These are phyloP conservation scores for Tipula vernalis DNA, from an alignment of 2,888 invertebrate genomes.

Conservation along the genomic window DNA sequence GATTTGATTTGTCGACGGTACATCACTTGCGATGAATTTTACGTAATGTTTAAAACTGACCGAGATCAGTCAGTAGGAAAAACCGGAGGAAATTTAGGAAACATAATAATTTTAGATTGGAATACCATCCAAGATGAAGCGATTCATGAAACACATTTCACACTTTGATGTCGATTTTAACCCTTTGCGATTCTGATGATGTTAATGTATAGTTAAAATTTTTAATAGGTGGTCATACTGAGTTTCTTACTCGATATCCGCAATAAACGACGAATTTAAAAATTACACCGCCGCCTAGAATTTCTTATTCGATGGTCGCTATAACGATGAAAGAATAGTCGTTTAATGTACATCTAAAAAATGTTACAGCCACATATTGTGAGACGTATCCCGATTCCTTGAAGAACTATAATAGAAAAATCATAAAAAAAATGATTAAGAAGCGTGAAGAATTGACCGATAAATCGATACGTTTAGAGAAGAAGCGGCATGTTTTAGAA, in stretches of 20 bases:
- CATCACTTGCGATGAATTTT: background rate
- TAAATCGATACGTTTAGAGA: constrained; percentile 43
- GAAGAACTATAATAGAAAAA: constrained; percentile 37
- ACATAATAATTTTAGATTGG: background rate
- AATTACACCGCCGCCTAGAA: constrained; percentile 39
- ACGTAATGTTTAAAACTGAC: background rate
- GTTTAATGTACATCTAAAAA: constrained; percentile 14
- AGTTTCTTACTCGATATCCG: constrained; percentile 71
- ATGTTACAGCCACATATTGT: constrained; percentile 35
- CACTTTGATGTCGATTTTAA: background rate
- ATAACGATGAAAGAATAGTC: constrained; percentile 33
- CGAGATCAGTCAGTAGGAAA: background rate
- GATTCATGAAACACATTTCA: background rate
- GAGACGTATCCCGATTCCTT: constrained; percentile 42
- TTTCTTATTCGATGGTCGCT: constrained; percentile 42
- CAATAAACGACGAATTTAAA: constrained; percentile 60
- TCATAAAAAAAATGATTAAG: constrained; percentile 40
- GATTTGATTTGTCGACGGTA: background rate
- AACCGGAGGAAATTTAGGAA: background rate
- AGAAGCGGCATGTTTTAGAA: constrained; percentile 42
- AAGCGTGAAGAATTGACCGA: constrained; percentile 42
- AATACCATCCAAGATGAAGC: background rate
- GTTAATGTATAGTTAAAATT: constrained; percentile 55
- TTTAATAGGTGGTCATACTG: constrained; percentile 67
- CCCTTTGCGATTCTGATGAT: constrained; percentile 57